Conservation (phyloP, 2,888 invertebrate genomes). For the Stenolophus ochropezus region DNA sequence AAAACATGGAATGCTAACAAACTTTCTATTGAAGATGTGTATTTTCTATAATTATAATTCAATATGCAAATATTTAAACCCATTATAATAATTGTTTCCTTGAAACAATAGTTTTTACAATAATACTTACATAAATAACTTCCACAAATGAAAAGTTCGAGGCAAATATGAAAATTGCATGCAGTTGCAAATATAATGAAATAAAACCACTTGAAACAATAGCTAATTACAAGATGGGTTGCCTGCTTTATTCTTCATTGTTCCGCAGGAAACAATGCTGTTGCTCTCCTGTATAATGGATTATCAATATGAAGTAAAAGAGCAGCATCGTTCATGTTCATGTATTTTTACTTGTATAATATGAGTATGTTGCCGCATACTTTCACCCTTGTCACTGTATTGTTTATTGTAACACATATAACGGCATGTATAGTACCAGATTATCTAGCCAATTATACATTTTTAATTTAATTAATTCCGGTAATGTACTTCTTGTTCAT, state of each 20-base stretch:
- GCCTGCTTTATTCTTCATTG: constrained; percentile 17
- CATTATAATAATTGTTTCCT: neutral
- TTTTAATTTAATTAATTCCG: neutral
- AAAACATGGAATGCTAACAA: no score
- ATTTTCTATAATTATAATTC: no score
- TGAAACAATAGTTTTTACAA: neutral
- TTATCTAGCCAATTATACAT: neutral
- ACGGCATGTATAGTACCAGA: neutral
- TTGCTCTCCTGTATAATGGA: constrained; percentile 1
- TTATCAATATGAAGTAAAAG: constrained; percentile 25
- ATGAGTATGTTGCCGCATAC: neutral
- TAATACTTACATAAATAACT: neutral
- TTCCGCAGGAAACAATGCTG: constrained; percentile 1
- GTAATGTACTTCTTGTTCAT: neutral
- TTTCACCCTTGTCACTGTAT: neutral
- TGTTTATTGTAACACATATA: neutral
- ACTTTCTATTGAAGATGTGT: no score
- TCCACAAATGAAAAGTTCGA: neutral
- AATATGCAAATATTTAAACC: neutral
- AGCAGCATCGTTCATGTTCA: neutral
- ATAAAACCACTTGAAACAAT: constrained; percentile 27
- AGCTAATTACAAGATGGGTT: constrained; percentile 33
- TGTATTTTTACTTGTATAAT: constrained; percentile 31
- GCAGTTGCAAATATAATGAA: neutral
- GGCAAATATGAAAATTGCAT: constrained; percentile 14